Evolutionary conservation across 2,888 invertebrate genomes (phyloP), one percentile per base, ranked within the genome.

Genomic region (Byasa hedistus): DNA sequence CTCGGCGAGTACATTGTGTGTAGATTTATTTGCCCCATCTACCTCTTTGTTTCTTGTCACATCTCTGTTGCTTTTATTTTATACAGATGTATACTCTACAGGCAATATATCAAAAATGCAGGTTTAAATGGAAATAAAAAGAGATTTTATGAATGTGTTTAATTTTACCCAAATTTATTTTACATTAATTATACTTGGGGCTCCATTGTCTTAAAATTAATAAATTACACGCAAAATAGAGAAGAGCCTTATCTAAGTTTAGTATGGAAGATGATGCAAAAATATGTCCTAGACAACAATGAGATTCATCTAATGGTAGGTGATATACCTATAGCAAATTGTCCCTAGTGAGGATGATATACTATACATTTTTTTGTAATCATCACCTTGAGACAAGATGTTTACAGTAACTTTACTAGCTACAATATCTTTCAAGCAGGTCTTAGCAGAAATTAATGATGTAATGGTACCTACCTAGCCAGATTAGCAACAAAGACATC

Each of bases 1-100:
- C 64, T 71, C 69, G 69, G 73, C 68, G 68, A 63, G 57, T 66
- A 64, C 69, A 70, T 66, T 67, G 72, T 64, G 62, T 70, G 75
- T 77, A 79, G 79, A 75, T 77, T 85, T 79, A 82, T 83, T 79
- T 63, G 67, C 65, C 78, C 82, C 76, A 72, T 82, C 79, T 82
- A 80, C 74, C 70, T 66, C 71, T 74, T 68, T 64, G 68, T 66
- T 66, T 68, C 64, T 56, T 67, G 69, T 73, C 67, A 65, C 52
- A 22, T 57, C 57, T 54, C 36, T 54, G 51, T 64, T 63, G 56
- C 32, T 61, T 58, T 62, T 60, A 69, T 73, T 44, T 67, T 68
- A 57, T 57, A 54, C 57, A 59, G 56, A 57, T 8, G 39, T 44
- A 67, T 56, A 57, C 24, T 64, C 19, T 68, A 52, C 27, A 57